Base-by-base conservation (phyloP, 2,797 vertebrate genomes). In the Antrozous pallidus region DNA sequence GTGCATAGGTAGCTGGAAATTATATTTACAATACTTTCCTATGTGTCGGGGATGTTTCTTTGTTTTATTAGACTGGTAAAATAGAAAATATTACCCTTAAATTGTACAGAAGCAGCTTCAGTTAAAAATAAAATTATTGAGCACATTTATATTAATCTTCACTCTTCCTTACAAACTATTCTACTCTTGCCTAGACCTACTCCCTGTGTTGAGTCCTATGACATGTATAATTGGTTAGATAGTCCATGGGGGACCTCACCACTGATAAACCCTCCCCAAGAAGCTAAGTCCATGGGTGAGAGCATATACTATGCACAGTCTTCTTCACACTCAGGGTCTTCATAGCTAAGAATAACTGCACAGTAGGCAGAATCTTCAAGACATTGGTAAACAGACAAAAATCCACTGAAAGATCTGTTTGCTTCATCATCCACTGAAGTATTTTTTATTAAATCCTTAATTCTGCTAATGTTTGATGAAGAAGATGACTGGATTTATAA, bases 371-470 rank as follows among this genome's bases (percentile, higher is more conserved):
- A 80, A 56, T 40, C 54, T 28, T 47, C 6, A 33, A 67, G 47
- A 73, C 65, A 47, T 17, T 63, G 26, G 20, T 54, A 73, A 45
- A 61, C 0, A 45, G 49, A 74, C 49, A 80, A 88, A 74, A 80
- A 80, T 45, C 14, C 16, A 75, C 49, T 61, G 11, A 47, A 90
- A 89, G 65, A 84, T 67, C 45, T 67, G 17, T 31, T 70, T 11
- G 33, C 31, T 73, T 65, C 8, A 17, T 8, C 13, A 49, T 17
- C 47, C 47, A 49, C 47, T 49, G 16, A 49, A 49, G 16, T 49
- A 42, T 88, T 88, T 86, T 79, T 38, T 54, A 92, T 85, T 84
- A 85, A 91, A 63, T 61, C 20, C 89, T 92, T 70, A 80, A 63
- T 81, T 61, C 7, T 58, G 47, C 18, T 85, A 36, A 49, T 75